Evolutionary conservation across 37 sponge, comb jelly and placozoan genomes (phyloP), one percentile per base, ranked within the genome.

Genomic region (Aplysina aerophoba): DNA sequence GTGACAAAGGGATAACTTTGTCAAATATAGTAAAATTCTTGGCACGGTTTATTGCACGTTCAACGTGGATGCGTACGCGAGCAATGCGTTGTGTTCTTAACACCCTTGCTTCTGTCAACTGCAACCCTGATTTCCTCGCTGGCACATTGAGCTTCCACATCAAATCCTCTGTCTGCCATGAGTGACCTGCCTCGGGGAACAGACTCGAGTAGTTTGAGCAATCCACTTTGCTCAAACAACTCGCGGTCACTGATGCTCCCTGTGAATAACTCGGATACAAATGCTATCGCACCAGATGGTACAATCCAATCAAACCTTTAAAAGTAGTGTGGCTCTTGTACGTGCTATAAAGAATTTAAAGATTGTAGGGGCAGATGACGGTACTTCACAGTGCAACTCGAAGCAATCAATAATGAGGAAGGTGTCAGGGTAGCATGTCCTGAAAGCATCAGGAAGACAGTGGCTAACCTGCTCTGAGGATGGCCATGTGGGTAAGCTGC

Each of bases 401-500:
- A 24, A 27, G 28, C 28, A 15, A 84, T 81, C 90, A 72, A 89
- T 65, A 17, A 89, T 79, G 4, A 84, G 59, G 19, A 31, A 25
- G 8, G 85, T 84, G 16, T 28, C 62, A 55, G 85, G 90, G 40
- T 89, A 89, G 21, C 44, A 8, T 15, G 37, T 61, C 59, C 55
- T 84, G 31, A 89, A 84, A 39, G 2, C 17, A 17, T 63, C 15
- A 4, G 85, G 89, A 73, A 89, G 71, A 54, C 58, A 28, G 20
- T 31, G 24, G 15, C 56, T 71, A 15, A 79, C 41, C 41, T 34
- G 38, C n/a, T 88, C 80, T 64, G 35, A 25, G 38, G 62, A 5
- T 56, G 89, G 89, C 85, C 80, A 85, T 20, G n/a, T 66, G 31
- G 56, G 58, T 31, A 88, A 15, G 8, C 25, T 39, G 33, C 87